A percentile compares a stretch with the other conserved stretches of the same genome.
Evolutionary conservation across 2,888 invertebrate genomes (phyloP).

Genomic region (Macaria notata): DNA sequence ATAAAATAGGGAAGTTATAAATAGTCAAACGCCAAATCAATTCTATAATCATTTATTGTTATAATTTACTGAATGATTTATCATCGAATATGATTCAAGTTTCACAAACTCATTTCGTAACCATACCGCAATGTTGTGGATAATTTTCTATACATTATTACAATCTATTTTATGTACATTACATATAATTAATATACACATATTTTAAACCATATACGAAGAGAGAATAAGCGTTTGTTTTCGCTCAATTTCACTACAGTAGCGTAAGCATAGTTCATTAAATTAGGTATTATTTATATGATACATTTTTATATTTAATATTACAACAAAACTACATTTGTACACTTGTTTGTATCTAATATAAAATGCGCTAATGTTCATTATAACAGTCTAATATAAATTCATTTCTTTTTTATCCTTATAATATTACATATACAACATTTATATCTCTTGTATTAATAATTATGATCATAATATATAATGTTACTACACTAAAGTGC

Average conservation of each 20-base stretch:
- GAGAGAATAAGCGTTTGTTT: background rate
- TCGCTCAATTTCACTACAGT: background rate
- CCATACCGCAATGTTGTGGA: background rate
- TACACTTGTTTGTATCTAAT: constrained; percentile 17
- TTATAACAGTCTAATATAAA: constrained; percentile 29
- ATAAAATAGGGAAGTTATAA: background rate
- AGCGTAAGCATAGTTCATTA: background rate
- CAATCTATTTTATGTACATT: background rate
- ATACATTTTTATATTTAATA: background rate
- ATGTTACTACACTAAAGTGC: too few species aligned
- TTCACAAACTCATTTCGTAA: background rate
- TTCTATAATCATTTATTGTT: background rate
- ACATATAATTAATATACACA: constrained; percentile 7
- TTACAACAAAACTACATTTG: constrained; percentile 13
- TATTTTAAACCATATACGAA: background rate
- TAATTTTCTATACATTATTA: background rate
- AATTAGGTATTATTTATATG: background rate
- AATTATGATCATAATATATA: too few species aligned
- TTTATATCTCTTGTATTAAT: background rate
- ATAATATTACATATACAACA: constrained; percentile 3
- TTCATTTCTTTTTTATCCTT: constrained; percentile 24
- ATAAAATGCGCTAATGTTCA: constrained; percentile 10
- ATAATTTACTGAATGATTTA: background rate
- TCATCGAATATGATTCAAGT: constrained; percentile 1
- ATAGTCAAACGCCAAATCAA: background rate